Conservation (phyloP, 1,140 invertebrate genomes). For the Drosophila ananassae region DNA sequence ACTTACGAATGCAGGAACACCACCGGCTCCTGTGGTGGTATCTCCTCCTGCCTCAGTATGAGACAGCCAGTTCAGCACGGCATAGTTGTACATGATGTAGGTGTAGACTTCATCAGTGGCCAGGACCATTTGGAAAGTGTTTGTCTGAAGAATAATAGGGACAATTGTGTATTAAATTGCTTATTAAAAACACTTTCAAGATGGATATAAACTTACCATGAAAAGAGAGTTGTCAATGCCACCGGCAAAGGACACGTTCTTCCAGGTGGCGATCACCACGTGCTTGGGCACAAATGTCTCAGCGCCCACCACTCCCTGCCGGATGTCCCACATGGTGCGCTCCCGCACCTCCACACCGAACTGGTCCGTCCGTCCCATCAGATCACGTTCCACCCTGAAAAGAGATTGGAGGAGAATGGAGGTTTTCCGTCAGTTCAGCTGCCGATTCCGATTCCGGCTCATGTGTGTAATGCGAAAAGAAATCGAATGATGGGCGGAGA, state of each 20-base stretch:
- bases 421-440: constrained; percentile 28
- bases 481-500: constrained; percentile 32
- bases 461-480: constrained; percentile 55
- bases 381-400: constrained; percentile 88
- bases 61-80: constrained; percentile 94
- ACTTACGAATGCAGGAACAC: constrained; percentile 93
- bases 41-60: constrained; percentile 96
- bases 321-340: constrained; percentile 93
- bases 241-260: constrained; percentile 96
- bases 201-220: constrained; percentile 85
- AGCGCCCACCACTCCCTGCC: constrained; percentile 95
- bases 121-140: constrained; percentile 97
- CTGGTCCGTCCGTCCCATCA: constrained; percentile 90
- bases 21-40: constrained; percentile 93
- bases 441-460: neutral
- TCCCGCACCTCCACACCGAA: constrained; percentile 94
- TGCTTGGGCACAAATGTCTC: constrained; percentile 96
- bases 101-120: constrained; percentile 97
- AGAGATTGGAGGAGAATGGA: constrained; percentile 21
- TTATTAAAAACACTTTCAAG: neutral
- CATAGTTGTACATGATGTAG: constrained; percentile 97
- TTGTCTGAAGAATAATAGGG: constrained; percentile 87
- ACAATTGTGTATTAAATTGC: no score
- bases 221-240: constrained; percentile 92
- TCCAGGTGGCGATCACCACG: constrained; percentile 96